Percentiles rank a stretch among this genome's conserved stretches.
These are phyloP conservation scores for Hiodon tergisus DNA, from an alignment of 2,113 vertebrate genomes.

Conservation along the genomic window DNA sequence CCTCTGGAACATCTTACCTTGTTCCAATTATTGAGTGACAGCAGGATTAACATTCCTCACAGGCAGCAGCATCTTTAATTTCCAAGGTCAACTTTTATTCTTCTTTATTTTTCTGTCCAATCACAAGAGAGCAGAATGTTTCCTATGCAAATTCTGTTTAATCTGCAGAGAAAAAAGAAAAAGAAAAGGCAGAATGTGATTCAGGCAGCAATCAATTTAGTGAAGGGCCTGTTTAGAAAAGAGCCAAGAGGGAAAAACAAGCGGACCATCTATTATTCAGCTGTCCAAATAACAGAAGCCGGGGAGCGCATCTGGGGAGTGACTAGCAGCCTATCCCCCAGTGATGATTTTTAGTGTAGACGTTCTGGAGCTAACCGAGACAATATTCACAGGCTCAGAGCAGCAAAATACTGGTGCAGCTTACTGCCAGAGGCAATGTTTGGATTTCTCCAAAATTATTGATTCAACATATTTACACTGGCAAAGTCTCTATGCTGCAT, in stretches of 20 bases:
- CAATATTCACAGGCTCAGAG: conserved; percentile 31
- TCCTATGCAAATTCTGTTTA: conserved; percentile 41
- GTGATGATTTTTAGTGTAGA: conserved; percentile 48
- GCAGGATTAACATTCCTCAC: conserved; percentile 89
- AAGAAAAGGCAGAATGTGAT: conserved; percentile 18
- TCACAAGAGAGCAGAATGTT: conserved; percentile 42
- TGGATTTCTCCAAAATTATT: conserved; percentile 43
- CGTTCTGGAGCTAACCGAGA: conserved; percentile 34
- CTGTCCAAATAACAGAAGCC: conserved; percentile 48
- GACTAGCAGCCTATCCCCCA: conserved; percentile 43
- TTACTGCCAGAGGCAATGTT: conserved; percentile 43
- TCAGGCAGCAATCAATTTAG: conserved; percentile 28
- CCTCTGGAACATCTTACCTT: conserved; percentile 74
- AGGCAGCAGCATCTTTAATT: conserved; percentile 88
- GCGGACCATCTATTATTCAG: conserved; percentile 59
- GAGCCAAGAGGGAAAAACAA: conserved; percentile 40
- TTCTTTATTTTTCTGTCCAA: conserved; percentile 52
- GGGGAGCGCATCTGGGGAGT: conserved; percentile 37
- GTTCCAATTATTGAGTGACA: conserved; percentile 78
- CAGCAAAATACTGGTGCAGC: conserved; percentile 42
- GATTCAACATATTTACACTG: conserved; percentile 38
- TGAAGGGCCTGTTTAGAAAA: conserved; percentile 22
- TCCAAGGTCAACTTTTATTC: conserved; percentile 76
- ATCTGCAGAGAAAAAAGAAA: conserved; percentile 40
- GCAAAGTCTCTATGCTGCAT: background rate